Evolutionary conservation across 2,888 invertebrate species (phyloP).

Genomic region (Scaptomyza reducta): DNA sequence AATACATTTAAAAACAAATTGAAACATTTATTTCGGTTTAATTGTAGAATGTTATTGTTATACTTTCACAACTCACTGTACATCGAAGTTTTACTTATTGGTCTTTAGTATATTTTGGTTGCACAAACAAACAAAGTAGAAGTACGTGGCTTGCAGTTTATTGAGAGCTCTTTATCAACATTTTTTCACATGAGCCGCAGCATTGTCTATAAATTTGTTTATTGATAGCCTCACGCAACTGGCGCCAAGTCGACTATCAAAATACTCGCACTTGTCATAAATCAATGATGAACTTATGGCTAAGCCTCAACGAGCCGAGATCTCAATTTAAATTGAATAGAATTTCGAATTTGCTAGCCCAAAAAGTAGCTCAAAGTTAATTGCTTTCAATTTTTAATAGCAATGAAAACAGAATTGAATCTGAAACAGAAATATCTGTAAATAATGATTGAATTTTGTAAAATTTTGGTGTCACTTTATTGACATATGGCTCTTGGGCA

Average conservation of each 20-base stretch:
- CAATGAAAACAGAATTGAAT: constrained; percentile 2
- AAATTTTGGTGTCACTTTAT: constrained; percentile 33
- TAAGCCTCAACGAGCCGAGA: neutral
- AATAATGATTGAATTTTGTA: constrained; percentile 7
- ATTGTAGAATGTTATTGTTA: neutral
- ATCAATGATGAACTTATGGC: constrained; percentile 17
- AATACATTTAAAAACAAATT: neutral
- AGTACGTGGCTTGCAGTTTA: constrained; percentile 62
- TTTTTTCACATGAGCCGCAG: constrained; percentile 37
- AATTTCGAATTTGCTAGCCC: constrained; percentile 26
- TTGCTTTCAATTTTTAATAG: constrained; percentile 59
- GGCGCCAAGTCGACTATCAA: constrained; percentile 59
- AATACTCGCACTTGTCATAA: constrained; percentile 16
- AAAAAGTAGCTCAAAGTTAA: constrained; percentile 39
- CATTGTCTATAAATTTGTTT: constrained; percentile 63
- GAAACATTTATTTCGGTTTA: neutral
- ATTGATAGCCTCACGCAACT: constrained; percentile 24
- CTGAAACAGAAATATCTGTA: constrained; percentile 3
- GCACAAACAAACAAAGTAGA: constrained; percentile 8
- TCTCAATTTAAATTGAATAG: constrained; percentile 32
- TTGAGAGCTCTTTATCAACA: constrained; percentile 60
- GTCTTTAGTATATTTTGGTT: constrained; percentile 24
- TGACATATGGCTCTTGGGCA: constrained; percentile 50
- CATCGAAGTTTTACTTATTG: constrained; percentile 15
- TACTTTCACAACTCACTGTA: constrained; percentile 39